Evolutionary conservation across 2,113 vertebrate species (phyloP).

Genomic region (Aptenodytes patagonicus): DNA sequence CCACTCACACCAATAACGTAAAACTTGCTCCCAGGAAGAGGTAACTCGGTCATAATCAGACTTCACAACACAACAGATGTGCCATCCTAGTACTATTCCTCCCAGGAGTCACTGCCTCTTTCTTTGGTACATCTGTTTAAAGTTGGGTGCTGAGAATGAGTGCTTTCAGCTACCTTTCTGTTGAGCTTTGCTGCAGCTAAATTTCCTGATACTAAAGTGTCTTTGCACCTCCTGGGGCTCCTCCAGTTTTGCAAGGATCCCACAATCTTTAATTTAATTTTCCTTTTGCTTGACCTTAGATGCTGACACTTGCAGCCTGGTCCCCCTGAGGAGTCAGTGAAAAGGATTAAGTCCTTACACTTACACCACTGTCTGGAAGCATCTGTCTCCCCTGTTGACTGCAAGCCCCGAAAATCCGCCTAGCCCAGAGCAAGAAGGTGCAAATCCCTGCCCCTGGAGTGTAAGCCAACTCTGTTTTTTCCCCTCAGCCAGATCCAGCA

Average conservation of each 20-base stretch:
- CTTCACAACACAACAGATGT: background rate
- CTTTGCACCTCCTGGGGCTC: background rate
- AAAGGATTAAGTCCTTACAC: background rate
- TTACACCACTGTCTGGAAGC: background rate
- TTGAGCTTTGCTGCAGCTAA: background rate
- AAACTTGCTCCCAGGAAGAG: background rate
- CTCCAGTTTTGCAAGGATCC: background rate
- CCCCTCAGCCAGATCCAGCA: accelerated
- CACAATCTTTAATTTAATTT: background rate
- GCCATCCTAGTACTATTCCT: background rate
- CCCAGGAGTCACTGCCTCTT: background rate
- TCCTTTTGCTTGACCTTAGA: background rate
- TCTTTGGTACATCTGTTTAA: background rate
- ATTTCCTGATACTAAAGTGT: background rate
- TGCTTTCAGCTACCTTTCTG: background rate
- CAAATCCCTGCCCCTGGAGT: background rate
- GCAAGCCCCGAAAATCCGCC: background rate
- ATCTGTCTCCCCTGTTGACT: background rate
- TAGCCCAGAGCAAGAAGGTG: background rate
- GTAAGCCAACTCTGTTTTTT: background rate
- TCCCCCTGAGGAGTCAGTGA: background rate
- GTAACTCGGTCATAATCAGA: background rate
- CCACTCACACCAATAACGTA: background rate
- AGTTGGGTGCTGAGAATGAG: background rate
- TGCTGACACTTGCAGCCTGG: background rate